Conservation (phyloP, 2,888 invertebrate genomes). For the Lepeophtheirus nordmannii region DNA sequence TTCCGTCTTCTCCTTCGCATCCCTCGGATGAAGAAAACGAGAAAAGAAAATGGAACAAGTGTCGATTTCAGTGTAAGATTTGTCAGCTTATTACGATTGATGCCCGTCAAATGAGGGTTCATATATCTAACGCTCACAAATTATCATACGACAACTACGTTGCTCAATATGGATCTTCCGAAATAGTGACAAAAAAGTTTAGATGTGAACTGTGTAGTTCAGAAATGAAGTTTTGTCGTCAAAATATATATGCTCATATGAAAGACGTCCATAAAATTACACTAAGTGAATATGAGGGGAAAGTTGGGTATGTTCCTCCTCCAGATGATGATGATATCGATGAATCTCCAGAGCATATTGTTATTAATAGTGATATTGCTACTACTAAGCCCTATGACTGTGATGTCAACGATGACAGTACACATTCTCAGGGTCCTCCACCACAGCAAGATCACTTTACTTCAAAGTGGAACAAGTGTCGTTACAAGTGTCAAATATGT, state of each 20-base stretch:
- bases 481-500: conserved; percentile 16
- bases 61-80: conserved; percentile 13
- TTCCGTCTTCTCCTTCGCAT: background rate
- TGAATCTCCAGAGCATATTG: background rate
- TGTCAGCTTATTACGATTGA: conserved; percentile 12
- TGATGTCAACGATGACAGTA: background rate
- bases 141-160: conserved; percentile 3
- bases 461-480: conserved; percentile 19
- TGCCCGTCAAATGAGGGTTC: conserved; percentile 20
- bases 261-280: conserved; percentile 24
- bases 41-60: conserved; percentile 22
- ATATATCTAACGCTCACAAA: conserved; percentile 13
- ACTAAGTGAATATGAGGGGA: conserved; percentile 10
- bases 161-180: conserved; percentile 8
- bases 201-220: conserved; percentile 19
- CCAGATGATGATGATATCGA: background rate
- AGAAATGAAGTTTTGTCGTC: conserved; percentile 21
- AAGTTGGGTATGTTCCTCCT: conserved; percentile 15
- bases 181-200: conserved; percentile 19
- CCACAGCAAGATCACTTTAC: conserved; percentile 1
- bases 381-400: background rate
- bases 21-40: background rate
- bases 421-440: background rate
- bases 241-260: conserved; percentile 23
- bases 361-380: background rate